Base-by-base conservation (phyloP, 2,888 invertebrate species). In the Tetragnatha montana region DNA sequence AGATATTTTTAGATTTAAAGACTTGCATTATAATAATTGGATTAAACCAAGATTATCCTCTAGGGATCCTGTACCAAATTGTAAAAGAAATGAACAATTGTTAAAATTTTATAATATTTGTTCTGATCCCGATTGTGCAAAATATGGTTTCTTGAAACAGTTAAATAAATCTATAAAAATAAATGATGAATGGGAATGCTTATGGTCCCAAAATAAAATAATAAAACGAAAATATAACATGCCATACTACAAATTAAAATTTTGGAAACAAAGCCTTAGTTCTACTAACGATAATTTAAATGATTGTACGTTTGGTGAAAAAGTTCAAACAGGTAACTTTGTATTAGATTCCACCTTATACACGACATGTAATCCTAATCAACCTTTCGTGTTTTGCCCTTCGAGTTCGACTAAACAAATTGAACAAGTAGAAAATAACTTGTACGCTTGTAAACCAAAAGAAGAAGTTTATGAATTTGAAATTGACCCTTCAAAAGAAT, bases 311-410 rank as follows among this genome's bases (percentile, higher is more conserved):
- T 14, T 22, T 21, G 81, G 81, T 6, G 0, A 17, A 21, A 81
- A 73, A 81, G 50, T 81, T 1, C 21, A 81, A 81, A 81, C 81
- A 7, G 81, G 81, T 14, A 81, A 81, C 71, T 81, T 73, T 71
- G 51, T 81, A 4, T 51, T 81, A 19, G 81, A 81, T 81, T 81
- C 81, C 17, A 81, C 81, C 6, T 17, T 81, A 7, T 73, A 81
- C 19, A n/a, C 17, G 17, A 81, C 81, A 7, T 81, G 81, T 73
- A 50, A 73, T n/a, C 0, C 0, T 7, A 49, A 81, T 3, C 81
- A 81, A 81, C 81, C 81, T 19, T 81, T 81, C 14, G 81, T 81
- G 21, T 81, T 81, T 81, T 81, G 81, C 21, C 81, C 81, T 8
- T 81, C 81, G 7, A 49, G 50, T 19, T 69, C 73, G 4, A 81